Evolutionary conservation across 1,140 invertebrate genomes (phyloP).

Genomic region (Drosophila pruinosa): DNA sequence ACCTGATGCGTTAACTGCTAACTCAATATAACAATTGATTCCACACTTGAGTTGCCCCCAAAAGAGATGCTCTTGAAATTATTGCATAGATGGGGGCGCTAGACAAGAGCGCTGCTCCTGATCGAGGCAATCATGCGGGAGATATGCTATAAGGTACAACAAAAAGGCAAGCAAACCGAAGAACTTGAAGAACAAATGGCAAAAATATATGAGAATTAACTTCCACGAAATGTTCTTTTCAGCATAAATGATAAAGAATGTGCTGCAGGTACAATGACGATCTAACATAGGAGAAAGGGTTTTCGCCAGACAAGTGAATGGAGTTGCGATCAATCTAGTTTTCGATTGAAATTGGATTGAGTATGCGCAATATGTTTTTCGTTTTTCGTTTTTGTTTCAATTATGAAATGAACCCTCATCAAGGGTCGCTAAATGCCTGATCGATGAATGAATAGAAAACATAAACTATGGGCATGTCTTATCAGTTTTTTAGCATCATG

Average conservation of each 20-base stretch:
- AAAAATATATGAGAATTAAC: slow-evolving; percentile 64
- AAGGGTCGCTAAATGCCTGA: slow-evolving; percentile 55
- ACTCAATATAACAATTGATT: slow-evolving; percentile 57
- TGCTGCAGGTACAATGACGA: slow-evolving; percentile 19
- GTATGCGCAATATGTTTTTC: slow-evolving; percentile 65
- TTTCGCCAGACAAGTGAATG: slow-evolving; percentile 45
- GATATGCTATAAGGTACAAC: slow-evolving; percentile 38
- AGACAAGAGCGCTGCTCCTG: slow-evolving; percentile 27
- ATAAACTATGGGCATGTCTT: slow-evolving; percentile 42
- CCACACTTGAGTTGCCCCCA: slow-evolving; percentile 15
- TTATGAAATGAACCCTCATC: slow-evolving; percentile 61
- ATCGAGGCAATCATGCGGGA: slow-evolving; percentile 57
- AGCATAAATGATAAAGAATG: slow-evolving; percentile 15
- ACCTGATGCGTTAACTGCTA: slow-evolving; percentile 65
- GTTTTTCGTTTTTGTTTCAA: slow-evolving; percentile 52
- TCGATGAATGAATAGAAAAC: slow-evolving; percentile 41
- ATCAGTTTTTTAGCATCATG: slow-evolving; percentile 50
- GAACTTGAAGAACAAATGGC: slow-evolving; percentile 55
- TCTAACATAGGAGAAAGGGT: slow-evolving; percentile 45
- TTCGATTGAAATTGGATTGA: slow-evolving; percentile 11
- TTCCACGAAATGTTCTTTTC: slow-evolving; percentile 63
- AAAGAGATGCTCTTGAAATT: too few relatives aligned
- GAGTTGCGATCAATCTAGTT: slow-evolving; percentile 61
- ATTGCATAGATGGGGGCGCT: slow-evolving; percentile 23
- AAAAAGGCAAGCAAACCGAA: slow-evolving; percentile 28